These are phyloP conservation scores for Corydoras maculifer DNA, from an alignment of 2,113 vertebrate genomes.

Conservation along the genomic window DNA sequence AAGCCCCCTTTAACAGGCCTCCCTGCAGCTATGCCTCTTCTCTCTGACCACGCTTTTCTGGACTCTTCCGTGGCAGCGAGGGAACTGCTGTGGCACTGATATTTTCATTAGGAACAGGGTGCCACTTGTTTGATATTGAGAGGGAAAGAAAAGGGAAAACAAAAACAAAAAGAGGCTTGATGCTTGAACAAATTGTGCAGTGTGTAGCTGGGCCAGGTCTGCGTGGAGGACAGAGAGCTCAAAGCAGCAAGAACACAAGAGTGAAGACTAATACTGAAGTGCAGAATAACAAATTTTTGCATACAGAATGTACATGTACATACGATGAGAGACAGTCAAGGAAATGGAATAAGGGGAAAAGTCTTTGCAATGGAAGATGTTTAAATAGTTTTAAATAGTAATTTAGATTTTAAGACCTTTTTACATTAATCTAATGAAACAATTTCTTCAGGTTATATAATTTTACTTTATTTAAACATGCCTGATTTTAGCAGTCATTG, in stretches of 20 bases:
- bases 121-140: slow-evolving; percentile 63
- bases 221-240: slow-evolving; percentile 6
- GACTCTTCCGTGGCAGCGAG: slow-evolving; percentile 54
- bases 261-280: not conserved
- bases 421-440: too few species aligned
- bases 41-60: slow-evolving; percentile 34
- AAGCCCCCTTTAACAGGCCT: slow-evolving; percentile 64
- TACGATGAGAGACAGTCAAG: too few species aligned
- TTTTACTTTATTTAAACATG: too few species aligned
- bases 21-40: slow-evolving; percentile 46
- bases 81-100: slow-evolving; percentile 53
- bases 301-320: too few species aligned
- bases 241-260: slow-evolving; percentile 20
- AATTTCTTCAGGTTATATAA: too few species aligned
- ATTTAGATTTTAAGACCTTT: too few species aligned
- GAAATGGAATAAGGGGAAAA: too few species aligned
- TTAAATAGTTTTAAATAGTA: too few species aligned
- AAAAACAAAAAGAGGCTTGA: slow-evolving; percentile 54
- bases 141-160: not conserved
- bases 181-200: slow-evolving; percentile 64
- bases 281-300: too few species aligned
- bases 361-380: too few species aligned
- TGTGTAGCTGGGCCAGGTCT: slow-evolving; percentile 44
- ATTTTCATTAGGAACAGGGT: slow-evolving; percentile 71
- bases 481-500: too few species aligned